Evolutionary conservation across 1,140 invertebrate genomes (phyloP).

Genomic region (Argopecten irradians): DNA sequence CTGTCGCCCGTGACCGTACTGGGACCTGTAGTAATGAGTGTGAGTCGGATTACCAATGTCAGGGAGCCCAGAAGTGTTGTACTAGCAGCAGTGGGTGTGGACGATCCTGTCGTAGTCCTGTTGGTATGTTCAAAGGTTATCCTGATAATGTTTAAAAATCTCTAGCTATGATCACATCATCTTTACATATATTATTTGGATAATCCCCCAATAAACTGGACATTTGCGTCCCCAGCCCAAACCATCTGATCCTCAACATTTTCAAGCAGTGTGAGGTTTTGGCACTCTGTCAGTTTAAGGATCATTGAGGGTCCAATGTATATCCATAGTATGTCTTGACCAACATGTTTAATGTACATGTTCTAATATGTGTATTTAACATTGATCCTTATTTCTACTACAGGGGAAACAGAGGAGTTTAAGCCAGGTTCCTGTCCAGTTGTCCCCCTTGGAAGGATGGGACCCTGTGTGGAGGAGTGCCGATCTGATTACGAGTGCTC

Average conservation of each 20-base stretch:
- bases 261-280: neutral
- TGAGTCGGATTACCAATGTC: slow-evolving; percentile 26
- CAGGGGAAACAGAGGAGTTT: neutral
- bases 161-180: neutral
- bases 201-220: neutral
- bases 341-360: neutral
- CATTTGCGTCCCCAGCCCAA: too few species aligned
- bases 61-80: slow-evolving; percentile 35
- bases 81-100: slow-evolving; percentile 35
- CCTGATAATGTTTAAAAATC: neutral
- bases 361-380: neutral
- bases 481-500: slow-evolving; percentile 12
- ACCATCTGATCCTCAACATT: neutral
- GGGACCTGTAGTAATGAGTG: slow-evolving; percentile 26
- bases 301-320: neutral
- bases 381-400: neutral
- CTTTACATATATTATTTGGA: neutral
- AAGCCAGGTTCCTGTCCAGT: slow-evolving; percentile 26
- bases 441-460: neutral
- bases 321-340: neutral
- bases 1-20: neutral
- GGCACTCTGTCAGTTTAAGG: neutral
- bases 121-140: neutral
- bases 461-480: slow-evolving; percentile 32
- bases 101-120: slow-evolving; percentile 4